These are phyloP conservation scores for Hiodon tergisus DNA, from an alignment of 2,113 vertebrate species.

Conservation along the genomic window DNA sequence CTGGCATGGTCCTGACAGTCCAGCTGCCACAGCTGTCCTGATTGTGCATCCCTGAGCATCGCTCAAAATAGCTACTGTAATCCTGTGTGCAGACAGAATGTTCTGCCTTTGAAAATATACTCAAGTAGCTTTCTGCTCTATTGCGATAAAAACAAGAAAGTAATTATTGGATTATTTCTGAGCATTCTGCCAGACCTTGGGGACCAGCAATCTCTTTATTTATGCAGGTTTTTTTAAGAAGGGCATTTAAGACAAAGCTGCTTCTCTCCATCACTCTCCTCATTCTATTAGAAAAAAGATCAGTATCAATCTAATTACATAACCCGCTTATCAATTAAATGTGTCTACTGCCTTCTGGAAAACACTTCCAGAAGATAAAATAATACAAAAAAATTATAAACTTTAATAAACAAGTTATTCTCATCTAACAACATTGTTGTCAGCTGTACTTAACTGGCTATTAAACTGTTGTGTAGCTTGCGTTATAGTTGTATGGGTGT, in stretches of 20 bases:
- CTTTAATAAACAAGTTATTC: too few relatives aligned
- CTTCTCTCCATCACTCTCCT: not conserved
- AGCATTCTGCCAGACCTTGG: not conserved
- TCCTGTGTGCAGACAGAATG: constrained; percentile 43
- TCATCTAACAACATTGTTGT: too few relatives aligned
- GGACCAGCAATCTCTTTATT: not conserved
- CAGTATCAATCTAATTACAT: constrained; percentile 11
- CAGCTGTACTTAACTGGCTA: too few relatives aligned
- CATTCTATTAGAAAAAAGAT: not conserved
- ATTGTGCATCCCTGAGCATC: constrained; percentile 21
- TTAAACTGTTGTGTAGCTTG: too few relatives aligned
- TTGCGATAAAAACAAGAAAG: constrained; percentile 4
- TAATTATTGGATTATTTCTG: constrained; percentile 25
- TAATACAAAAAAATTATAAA: too few relatives aligned
- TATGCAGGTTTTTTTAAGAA: constrained; percentile 1
- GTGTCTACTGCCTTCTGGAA: too few relatives aligned
- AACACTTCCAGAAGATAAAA: too few relatives aligned
- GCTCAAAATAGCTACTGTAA: constrained; percentile 48
- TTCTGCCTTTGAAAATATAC: constrained; percentile 35
- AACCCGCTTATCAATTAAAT: not conserved
- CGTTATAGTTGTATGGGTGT: too few relatives aligned
- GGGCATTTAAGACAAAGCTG: not conserved
- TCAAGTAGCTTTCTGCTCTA: constrained; percentile 31
- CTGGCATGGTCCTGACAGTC: constrained; percentile 19
- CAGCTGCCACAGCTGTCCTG: constrained; percentile 40